These are phyloP conservation scores for Luperina nickerlii DNA, from an alignment of 2,888 invertebrate species.

Conservation along the genomic window DNA sequence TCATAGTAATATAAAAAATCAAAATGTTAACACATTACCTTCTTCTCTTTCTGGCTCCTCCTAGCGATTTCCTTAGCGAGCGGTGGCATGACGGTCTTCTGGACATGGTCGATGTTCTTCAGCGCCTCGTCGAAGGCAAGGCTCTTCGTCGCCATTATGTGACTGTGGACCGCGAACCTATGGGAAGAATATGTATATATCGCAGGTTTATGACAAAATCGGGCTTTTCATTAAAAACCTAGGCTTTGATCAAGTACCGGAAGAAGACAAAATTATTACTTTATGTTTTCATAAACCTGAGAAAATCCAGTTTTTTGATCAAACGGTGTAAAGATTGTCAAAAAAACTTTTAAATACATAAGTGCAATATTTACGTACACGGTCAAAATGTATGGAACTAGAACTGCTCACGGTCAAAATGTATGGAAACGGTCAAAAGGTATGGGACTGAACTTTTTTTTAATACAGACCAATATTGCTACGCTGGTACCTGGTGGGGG, in stretches of 20 bases:
- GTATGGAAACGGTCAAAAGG: not conserved
- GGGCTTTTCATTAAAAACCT: too few species aligned
- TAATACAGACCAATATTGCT: too few species aligned
- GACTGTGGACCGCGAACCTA: constrained; percentile 82
- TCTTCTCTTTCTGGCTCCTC: constrained; percentile 27
- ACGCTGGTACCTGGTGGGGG: too few species aligned
- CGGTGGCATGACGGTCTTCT: constrained; percentile 71
- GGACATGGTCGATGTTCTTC: constrained; percentile 76
- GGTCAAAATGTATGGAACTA: not conserved
- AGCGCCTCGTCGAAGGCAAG: constrained; percentile 77
- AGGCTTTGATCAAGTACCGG: too few species aligned
- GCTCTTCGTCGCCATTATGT: constrained; percentile 76
- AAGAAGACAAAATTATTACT: too few species aligned
- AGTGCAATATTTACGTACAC: not conserved
- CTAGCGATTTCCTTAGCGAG: constrained; percentile 59
- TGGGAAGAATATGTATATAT: not conserved
- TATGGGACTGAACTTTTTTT: not conserved
- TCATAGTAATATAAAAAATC: not conserved
- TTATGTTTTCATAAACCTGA: too few species aligned
- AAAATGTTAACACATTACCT: constrained; percentile 23
- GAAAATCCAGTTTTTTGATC: too few species aligned
- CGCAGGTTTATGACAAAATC: too few species aligned
- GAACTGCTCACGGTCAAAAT: not conserved
- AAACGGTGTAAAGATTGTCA: too few species aligned
- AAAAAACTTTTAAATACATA: not conserved